Evolutionary conservation across 2,113 vertebrate genomes (phyloP).

Genomic region (Syngnathus floridae): DNA sequence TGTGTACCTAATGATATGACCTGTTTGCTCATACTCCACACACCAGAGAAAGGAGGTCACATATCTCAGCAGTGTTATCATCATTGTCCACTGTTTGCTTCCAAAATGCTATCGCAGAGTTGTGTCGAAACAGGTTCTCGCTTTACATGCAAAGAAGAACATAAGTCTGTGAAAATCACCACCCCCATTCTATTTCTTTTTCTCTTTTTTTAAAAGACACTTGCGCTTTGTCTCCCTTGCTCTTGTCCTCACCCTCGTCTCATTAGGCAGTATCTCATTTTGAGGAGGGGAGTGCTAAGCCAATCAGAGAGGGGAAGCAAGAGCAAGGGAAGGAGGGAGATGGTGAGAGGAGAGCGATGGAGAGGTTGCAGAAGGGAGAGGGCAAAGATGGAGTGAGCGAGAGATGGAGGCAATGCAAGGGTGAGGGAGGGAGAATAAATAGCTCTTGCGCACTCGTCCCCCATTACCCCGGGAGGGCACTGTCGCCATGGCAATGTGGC

Average conservation of each 20-base stretch:
- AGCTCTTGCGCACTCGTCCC: slow-evolving; percentile 71
- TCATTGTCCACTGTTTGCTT: slow-evolving; percentile 16
- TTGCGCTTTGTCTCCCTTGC: slow-evolving; percentile 61
- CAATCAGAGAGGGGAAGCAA: slow-evolving; percentile 61
- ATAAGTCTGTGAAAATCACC: slow-evolving; percentile 53
- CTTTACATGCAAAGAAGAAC: slow-evolving; percentile 40
- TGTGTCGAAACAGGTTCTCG: slow-evolving; percentile 25
- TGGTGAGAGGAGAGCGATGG: slow-evolving; percentile 20
- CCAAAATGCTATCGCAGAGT: slow-evolving; percentile 39
- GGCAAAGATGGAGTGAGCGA: slow-evolving; percentile 33
- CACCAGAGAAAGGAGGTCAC: slow-evolving; percentile 7
- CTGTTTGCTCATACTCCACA: slow-evolving; percentile 4
- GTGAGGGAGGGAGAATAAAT: slow-evolving; percentile 64
- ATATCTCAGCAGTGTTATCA: not conserved
- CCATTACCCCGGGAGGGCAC: slow-evolving; percentile 73
- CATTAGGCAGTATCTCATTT: slow-evolving; percentile 63
- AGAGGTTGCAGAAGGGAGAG: slow-evolving; percentile 50
- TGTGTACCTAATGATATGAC: not conserved
- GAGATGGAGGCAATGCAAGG: slow-evolving; percentile 10
- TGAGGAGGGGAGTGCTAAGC: slow-evolving; percentile 59
- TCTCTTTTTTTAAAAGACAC: slow-evolving; percentile 50
- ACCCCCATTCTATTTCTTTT: slow-evolving; percentile 51
- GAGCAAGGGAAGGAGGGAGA: slow-evolving; percentile 49
- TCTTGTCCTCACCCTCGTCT: slow-evolving; percentile 55
- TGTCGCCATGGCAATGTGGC: slow-evolving; percentile 77